Evolutionary conservation across 2,888 invertebrate species (phyloP), one percentile per base, ranked within the genome.

Genomic region (Oasisia sp.): DNA sequence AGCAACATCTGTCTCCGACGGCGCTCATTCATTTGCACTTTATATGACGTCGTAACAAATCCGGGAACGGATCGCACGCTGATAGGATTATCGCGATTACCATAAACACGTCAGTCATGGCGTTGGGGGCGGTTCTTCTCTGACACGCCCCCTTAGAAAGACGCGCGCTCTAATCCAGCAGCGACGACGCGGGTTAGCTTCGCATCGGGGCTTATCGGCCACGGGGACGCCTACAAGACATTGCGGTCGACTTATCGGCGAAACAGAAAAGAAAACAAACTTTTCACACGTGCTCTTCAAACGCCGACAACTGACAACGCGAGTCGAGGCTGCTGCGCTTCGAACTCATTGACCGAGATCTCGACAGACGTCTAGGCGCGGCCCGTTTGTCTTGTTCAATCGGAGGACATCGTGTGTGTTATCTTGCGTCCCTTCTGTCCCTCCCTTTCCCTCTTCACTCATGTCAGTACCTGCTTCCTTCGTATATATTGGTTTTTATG

Each of bases 21-120:
- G n/a, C 14, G 27, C 74, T 74, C 74, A 74, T 74, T 74, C 74
- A 74, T 74, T 74, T 19, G 27, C 74, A 74, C 74, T 74, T 74
- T 74, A 74, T 74, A 74, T 74, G 74, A 74, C 74, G 74, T 74
- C 74, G 74, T 74, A 74, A 74, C 27, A 74, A 74, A 74, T 74
- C 74, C n/a, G 74, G 74, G 19, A 74, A 19, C 7, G 74, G 74
- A 7, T 74, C 74, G 74, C 19, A 74, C 74, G 74, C 74, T 74
- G 74, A 74, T 74, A 74, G 74, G 74, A 74, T 74, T 74, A 74
- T 27, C 74, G 74, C 19, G 27, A 74, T 74, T 74, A 74, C 74
- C 74, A 74, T 74, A 74, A 74, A 74, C 27, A 74, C 74, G 74
- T 74, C 74, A 74, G 74, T 74, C 74, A 74, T 74, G 74, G 5